Percentiles rank a stretch among this genome's conserved stretches.
Conservation (phyloP, 2,888 invertebrate genomes). For the Biston stratarius region DNA sequence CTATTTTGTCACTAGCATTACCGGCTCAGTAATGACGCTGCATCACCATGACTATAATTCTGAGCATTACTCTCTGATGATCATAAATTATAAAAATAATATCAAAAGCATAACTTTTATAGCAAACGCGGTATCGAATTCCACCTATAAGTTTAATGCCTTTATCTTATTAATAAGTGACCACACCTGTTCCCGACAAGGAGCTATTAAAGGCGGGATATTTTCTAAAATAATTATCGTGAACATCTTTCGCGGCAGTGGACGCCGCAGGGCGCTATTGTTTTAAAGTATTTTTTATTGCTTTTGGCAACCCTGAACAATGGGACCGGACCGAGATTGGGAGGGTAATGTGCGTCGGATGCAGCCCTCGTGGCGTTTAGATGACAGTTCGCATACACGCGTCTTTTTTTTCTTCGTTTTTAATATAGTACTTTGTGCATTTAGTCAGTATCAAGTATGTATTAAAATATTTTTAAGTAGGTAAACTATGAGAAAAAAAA, state of each 20-base stretch:
- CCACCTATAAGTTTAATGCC: conserved; percentile 55
- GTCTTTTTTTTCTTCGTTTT: conserved; percentile 56
- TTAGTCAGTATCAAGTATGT: too few relatives aligned
- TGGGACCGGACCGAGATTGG: conserved; percentile 66
- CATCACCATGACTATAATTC: conserved; percentile 21
- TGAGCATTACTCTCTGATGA: conserved; percentile 17
- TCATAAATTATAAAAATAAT: conserved; percentile 14
- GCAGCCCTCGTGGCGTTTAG: conserved; percentile 62
- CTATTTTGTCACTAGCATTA: conserved; percentile 44
- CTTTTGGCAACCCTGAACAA: conserved; percentile 82
- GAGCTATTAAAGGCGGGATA: conserved; percentile 77
- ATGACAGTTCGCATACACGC: conserved; percentile 58
- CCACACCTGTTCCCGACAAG: conserved; percentile 78
- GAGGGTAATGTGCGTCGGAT: conserved; percentile 73
- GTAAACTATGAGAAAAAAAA: too few relatives aligned
- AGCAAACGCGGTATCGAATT: conserved; percentile 27
- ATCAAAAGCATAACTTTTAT: conserved; percentile 21
- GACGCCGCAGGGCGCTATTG: conserved; percentile 82
- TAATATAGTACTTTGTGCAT: neutral
- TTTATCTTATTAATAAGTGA: conserved; percentile 59
- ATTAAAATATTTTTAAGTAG: too few relatives aligned
- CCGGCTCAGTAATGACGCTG: conserved; percentile 25
- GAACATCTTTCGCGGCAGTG: conserved; percentile 79
- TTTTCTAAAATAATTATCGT: conserved; percentile 82
- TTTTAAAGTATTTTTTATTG: conserved; percentile 83